Evolutionary conservation across 1,140 invertebrate genomes (phyloP), one percentile per base, ranked within the genome.

Genomic region (Sinonovacula constricta): DNA sequence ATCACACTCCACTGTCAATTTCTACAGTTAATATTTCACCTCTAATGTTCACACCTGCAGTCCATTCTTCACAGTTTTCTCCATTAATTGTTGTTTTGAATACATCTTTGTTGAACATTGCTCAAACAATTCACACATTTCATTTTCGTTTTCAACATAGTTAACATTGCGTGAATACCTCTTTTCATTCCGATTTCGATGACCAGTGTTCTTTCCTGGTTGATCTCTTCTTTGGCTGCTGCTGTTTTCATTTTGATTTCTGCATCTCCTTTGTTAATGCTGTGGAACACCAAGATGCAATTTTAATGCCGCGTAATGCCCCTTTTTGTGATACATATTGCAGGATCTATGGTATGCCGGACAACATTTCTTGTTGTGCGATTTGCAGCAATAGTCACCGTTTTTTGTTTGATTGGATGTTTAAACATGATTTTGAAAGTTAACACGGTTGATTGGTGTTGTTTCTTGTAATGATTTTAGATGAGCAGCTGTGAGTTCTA

Each of bases 401-500:
- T 45, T 34, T 31, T n/a, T 33, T 1, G n/a, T 65, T 18, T 34
- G 28, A 1, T 36, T 30, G n/a, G 26, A 65, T n/a, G n/a, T n/a
- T n/a, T n/a, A n/a, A 15, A 28, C 18, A 34, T 36, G 31, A 34
- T 49, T 1, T 24, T 18, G 18, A 4, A 22, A 34, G 1, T 33
- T 49, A 18, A 24, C 30, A 14, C 36, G 26, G 18, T 4, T 49
- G 7, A 22, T n/a, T 15, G 36, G 3, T 15, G 31, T 66, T 22
- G 12, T 49, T 18, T 28, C 31, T 22, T 30, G 28, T 56, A 34
- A 24, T 49, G 51, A 59, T 31, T 81, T 68, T 0, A 81, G 15
- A 63, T 81, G 80, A 54, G 66, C 65, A 14, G 22, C 30, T 24
- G 80, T 81, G 5, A 78, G 54, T 49, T 81, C 74, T 15, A 81